phyloP scores from a whole-genome alignment of 35 echinoderm and acorn worm genomes.

The Lytechinus pictus region DNA sequence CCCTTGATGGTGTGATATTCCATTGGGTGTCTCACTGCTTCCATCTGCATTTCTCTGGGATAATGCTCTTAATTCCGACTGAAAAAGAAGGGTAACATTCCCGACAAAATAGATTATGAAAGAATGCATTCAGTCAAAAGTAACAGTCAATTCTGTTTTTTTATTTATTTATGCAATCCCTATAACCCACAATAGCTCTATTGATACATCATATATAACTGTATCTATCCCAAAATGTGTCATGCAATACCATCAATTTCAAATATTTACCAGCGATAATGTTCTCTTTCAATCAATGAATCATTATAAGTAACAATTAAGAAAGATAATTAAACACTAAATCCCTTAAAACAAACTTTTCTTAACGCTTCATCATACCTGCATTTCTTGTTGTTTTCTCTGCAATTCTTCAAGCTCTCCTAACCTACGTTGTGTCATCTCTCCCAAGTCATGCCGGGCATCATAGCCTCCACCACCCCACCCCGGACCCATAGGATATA shows the following conservation, averaged over 20 bases:
- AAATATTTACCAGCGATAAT: too few relatives aligned
- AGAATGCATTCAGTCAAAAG: neutral
- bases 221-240: too few relatives aligned
- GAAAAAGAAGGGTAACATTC: neutral
- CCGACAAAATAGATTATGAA: neutral
- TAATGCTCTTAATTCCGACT: neutral
- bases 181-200: neutral
- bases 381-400: conserved; percentile 55
- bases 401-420: conserved; percentile 75
- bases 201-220: neutral
- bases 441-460: conserved; percentile 66
- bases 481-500: conserved; percentile 8
- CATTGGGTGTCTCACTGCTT: neutral
- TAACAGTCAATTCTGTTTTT: neutral
- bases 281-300: too few relatives aligned
- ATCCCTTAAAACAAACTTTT: too few relatives aligned
- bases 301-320: too few relatives aligned
- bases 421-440: conserved; percentile 59
- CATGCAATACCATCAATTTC: too few relatives aligned
- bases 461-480: conserved; percentile 36
- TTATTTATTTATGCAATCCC: neutral
- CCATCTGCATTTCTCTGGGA: neutral
- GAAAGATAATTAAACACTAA: too few relatives aligned
- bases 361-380: neutral
- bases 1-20: neutral